Percentiles rank a stretch among this genome's conserved stretches.
These are phyloP conservation scores for Gisinianus flammeolus DNA, from an alignment of 2,888 invertebrate species.

Conservation along the genomic window DNA sequence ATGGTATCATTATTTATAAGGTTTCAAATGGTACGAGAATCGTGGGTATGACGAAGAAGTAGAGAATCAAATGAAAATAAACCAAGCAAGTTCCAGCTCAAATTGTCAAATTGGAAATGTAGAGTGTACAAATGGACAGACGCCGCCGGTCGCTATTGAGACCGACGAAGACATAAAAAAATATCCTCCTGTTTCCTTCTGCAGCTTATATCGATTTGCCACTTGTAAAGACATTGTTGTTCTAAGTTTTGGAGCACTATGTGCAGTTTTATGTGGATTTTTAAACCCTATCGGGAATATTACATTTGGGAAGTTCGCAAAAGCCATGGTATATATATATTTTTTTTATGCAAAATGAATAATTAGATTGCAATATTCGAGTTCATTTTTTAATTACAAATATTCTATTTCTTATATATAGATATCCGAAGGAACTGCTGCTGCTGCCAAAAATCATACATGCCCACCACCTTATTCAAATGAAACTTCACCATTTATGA, in stretches of 20 bases:
- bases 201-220: conserved; percentile 23
- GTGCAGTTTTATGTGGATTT: conserved; percentile 33
- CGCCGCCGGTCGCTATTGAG: background rate
- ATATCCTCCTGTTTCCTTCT: conserved; percentile 20
- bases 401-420: no score
- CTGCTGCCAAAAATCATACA: conserved; percentile 15
- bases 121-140: no score
- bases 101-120: no score
- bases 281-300: conserved; percentile 44
- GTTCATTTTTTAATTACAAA: no score
- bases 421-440: conserved; percentile 18
- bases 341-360: no score
- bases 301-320: conserved; percentile 51
- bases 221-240: conserved; percentile 25
- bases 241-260: background rate
- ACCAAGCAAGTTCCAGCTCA: no score
- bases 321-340: conserved; percentile 44
- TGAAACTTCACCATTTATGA: conserved; percentile 49
- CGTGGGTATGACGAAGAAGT: no score
- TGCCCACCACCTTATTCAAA: conserved; percentile 44
- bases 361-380: no score
- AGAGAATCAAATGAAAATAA: no score
- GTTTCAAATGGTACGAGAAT: no score
- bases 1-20: no score
- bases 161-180: conserved; percentile 10